These are phyloP conservation scores for Pangasianodon gigas DNA, from an alignment of 2,113 vertebrate genomes.

Conservation along the genomic window DNA sequence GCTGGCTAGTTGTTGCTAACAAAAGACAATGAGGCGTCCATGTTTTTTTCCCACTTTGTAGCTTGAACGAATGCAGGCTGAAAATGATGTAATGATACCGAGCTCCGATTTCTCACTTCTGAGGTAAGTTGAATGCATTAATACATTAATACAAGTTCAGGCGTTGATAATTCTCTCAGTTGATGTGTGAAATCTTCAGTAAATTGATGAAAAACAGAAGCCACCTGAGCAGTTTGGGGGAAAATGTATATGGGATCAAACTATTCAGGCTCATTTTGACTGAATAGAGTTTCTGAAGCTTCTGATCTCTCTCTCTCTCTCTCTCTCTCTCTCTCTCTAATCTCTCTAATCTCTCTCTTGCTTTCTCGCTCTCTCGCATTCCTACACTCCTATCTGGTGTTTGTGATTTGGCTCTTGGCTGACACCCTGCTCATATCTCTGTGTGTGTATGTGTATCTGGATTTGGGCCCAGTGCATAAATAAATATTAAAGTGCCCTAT, in stretches of 20 bases:
- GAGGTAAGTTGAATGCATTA: background rate
- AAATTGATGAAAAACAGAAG: background rate
- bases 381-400: conserved; percentile 27
- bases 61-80: background rate
- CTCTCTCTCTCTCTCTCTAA: background rate
- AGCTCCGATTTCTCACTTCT: background rate
- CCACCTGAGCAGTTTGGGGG: background rate
- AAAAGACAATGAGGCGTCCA: background rate
- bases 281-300: background rate
- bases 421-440: conserved; percentile 34
- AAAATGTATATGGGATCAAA: background rate
- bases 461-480: conserved; percentile 65
- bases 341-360: background rate
- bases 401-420: conserved; percentile 33
- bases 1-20: background rate
- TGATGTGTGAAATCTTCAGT: background rate
- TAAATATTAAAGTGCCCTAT: conserved; percentile 72
- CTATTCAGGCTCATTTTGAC: background rate
- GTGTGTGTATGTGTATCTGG: conserved; percentile 61
- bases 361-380: background rate
- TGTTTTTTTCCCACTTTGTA: background rate
- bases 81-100: background rate
- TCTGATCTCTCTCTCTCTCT: background rate
- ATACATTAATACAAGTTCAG: background rate
- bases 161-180: background rate